phyloP scores from a whole-genome alignment of 2,797 vertebrate genomes.

The Peromyscus nudipes region DNA sequence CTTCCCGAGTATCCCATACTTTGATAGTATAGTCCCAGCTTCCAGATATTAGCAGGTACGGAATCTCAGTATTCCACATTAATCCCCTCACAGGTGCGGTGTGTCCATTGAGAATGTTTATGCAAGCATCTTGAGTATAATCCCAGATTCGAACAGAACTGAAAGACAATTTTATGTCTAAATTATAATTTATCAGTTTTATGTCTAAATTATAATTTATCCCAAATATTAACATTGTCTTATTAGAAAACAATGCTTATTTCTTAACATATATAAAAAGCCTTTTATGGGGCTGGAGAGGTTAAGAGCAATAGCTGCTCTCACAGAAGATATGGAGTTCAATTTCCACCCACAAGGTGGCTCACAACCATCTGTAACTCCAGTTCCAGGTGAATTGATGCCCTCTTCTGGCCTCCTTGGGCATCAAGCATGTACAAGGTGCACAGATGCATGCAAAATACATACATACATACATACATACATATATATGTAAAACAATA shows the following conservation, averaged over 20 bases:
- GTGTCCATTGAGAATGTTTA: slow-evolving; percentile 95
- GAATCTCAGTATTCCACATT: slow-evolving; percentile 98
- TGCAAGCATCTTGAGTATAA: slow-evolving; percentile 97
- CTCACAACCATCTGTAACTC: not conserved
- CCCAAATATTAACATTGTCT: not conserved
- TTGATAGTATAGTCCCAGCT: slow-evolving; percentile 99
- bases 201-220: not conserved
- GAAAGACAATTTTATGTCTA: slow-evolving; percentile 73
- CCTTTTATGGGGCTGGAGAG: not conserved
- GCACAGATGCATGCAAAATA: not conserved
- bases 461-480: too few relatives aligned
- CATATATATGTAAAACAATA: not conserved
- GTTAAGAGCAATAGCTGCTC: not conserved
- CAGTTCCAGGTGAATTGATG: not conserved
- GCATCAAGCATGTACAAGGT: not conserved
- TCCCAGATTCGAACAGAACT: slow-evolving; percentile 98
- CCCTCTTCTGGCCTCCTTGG: not conserved
- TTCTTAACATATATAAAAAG: slow-evolving; percentile 16
- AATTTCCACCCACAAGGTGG: not conserved
- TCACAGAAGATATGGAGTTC: not conserved
- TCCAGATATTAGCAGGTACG: slow-evolving; percentile 95
- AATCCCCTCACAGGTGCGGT: slow-evolving; percentile 96
- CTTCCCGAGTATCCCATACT: slow-evolving; percentile 98
- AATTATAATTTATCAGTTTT: slow-evolving; percentile 40
- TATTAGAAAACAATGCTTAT: not conserved